These are phyloP conservation scores for Timema cristinae DNA, from an alignment of 2,888 invertebrate species.

Conservation along the genomic window DNA sequence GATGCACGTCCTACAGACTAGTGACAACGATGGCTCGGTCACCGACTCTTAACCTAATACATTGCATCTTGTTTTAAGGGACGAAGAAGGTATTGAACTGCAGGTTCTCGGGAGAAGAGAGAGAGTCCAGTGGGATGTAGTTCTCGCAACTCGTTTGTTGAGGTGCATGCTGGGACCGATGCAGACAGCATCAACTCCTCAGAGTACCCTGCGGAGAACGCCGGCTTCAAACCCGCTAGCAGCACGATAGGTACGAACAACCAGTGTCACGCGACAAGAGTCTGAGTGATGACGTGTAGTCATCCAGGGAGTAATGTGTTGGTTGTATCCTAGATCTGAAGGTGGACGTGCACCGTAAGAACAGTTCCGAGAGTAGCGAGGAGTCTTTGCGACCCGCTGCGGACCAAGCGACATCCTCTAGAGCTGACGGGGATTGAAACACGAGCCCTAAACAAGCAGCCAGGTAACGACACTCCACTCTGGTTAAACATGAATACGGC, in stretches of 20 bases:
- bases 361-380: conserved; percentile 83
- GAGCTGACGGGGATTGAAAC: no score
- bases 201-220: conserved; percentile 27
- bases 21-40: neutral
- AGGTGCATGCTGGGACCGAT: conserved; percentile 53
- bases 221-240: conserved; percentile 34
- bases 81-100: conserved; percentile 77
- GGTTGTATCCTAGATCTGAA: conserved; percentile 63
- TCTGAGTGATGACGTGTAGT: no score
- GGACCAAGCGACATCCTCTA: conserved; percentile 36
- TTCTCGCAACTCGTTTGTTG: conserved; percentile 59
- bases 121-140: conserved; percentile 51
- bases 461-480: no score
- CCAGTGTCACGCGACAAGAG: no score
- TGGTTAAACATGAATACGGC: no score
- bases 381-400: conserved; percentile 53
- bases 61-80: conserved; percentile 15
- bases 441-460: no score
- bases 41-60: neutral
- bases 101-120: conserved; percentile 55
- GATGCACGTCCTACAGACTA: neutral
- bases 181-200: conserved; percentile 46
- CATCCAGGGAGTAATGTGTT: no score
- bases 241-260: conserved; percentile 59
- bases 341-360: conserved; percentile 89